Evolutionary conservation across 1,140 invertebrate species (phyloP), one percentile per base, ranked within the genome.

Genomic region (Drosophila aff.): DNA sequence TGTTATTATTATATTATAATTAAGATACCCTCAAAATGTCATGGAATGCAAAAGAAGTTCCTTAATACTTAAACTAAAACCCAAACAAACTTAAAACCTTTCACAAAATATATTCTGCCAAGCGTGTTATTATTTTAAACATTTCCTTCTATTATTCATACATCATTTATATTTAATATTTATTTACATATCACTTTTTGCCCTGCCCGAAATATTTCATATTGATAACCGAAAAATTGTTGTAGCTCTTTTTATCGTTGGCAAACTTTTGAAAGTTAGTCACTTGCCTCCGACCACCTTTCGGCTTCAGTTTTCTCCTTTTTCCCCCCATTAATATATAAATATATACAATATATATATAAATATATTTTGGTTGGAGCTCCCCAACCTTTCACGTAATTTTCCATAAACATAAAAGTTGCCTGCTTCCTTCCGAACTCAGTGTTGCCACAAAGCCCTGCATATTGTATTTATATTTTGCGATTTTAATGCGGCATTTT

Each of bases 381-480:
- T 23, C 53, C 23, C 13, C 66, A 67, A 59, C 52, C 76, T 81
- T 66, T 78, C 78, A 85, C 79, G 79, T 86, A 72, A 82, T 85
- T 85, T 82, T 86, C 81, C 79, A 86, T 82, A 85, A 85, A 82
- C 82, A 85, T 85, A 85, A 85, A 85, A 86, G 82, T 86, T 85
- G 38, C 66, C 55, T 65, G 44, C 69, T 79, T 69, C 72, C 60
- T 72, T 57, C 74, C 66, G 76, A 73, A 50, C 40, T 36, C 52
- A 31, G 63, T 69, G 67, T 57, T 57, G 68, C 64, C 64, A 47
- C 81, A 73, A 75, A 50, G 76, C 72, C 59, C 79, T 77, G 82
- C 82, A 85, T 85, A 85, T 85, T 85, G 82, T 85, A 85, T 85
- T 85, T 85, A 84, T 85, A 81, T 85, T 85, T 85, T 85, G 82